Percentiles rank a stretch among this genome's conserved stretches.
phyloP scores from a whole-genome alignment of 2,797 vertebrate genomes.

The Apodemus agrarius region DNA sequence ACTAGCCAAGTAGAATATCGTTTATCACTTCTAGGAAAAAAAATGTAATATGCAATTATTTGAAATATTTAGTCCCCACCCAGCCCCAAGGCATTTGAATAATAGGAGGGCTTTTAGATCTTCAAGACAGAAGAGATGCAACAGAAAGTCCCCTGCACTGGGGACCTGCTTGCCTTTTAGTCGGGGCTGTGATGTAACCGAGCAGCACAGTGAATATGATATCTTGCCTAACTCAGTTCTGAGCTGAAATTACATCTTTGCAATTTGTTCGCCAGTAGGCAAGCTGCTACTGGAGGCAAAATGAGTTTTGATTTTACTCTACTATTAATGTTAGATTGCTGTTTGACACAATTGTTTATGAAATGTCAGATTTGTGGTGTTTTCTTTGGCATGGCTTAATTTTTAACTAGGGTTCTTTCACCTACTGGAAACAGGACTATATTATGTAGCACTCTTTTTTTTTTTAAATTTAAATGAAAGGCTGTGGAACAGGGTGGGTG shows the following conservation, averaged over 20 bases:
- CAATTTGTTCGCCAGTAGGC: conserved; percentile 63
- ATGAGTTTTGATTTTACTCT: conserved; percentile 67
- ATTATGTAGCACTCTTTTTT: neutral
- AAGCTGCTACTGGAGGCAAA: conserved; percentile 75
- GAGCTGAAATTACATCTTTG: conserved; percentile 83
- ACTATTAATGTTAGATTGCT: conserved; percentile 67
- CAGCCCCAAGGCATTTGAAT: conserved; percentile 64
- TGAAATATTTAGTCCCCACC: conserved; percentile 65
- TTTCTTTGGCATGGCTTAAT: conserved; percentile 68
- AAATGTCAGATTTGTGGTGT: conserved; percentile 64
- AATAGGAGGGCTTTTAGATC: conserved; percentile 77
- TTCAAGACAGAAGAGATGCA: conserved; percentile 74
- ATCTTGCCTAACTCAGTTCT: conserved; percentile 84
- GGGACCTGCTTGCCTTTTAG: conserved; percentile 74
- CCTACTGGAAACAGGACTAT: conserved; percentile 54
- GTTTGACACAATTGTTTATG: conserved; percentile 72
- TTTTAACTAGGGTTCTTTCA: conserved; percentile 54
- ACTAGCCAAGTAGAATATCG: conserved; percentile 55
- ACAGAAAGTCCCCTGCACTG: conserved; percentile 75
- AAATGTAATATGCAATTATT: conserved; percentile 32
- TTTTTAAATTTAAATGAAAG: conserved; percentile 26
- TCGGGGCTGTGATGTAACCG: conserved; percentile 83
- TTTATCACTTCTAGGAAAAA: conserved; percentile 59
- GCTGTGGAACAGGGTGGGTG: conserved; percentile 2
- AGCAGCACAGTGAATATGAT: conserved; percentile 83